These are phyloP conservation scores for Nothocercus julius DNA, from an alignment of 2,113 vertebrate species.

Conservation along the genomic window DNA sequence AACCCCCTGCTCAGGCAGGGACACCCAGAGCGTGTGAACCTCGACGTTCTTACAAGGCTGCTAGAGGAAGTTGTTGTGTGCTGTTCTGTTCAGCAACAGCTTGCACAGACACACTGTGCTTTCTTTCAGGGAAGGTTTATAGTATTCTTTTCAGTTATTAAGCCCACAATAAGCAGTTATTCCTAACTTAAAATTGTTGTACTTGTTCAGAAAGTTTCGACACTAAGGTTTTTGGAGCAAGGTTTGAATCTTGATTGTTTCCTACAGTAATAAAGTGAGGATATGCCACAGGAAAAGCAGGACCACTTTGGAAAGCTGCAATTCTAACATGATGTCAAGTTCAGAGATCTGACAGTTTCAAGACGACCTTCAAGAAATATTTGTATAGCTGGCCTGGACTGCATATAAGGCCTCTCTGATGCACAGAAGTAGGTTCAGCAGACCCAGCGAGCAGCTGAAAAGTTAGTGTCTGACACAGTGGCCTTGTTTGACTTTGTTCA, in stretches of 20 bases:
- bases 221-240: background rate
- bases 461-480: background rate
- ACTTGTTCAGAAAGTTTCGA: background rate
- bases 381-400: background rate
- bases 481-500: background rate
- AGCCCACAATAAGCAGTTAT: background rate
- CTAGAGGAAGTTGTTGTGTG: background rate
- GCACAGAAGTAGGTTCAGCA: background rate
- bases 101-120: background rate
- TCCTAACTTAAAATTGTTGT: constrained; percentile 20
- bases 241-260: background rate
- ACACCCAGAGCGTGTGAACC: too few relatives aligned
- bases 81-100: background rate
- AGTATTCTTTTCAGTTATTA: background rate
- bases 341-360: background rate
- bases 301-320: background rate
- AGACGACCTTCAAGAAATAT: background rate
- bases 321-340: background rate
- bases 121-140: background rate
- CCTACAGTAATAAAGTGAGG: background rate
- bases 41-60: background rate
- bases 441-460: background rate
- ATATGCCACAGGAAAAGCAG: background rate
- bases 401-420: background rate
- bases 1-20: too few relatives aligned